phyloP scores from a whole-genome alignment of 2,797 vertebrate genomes.

The Manis crassicaudata region DNA sequence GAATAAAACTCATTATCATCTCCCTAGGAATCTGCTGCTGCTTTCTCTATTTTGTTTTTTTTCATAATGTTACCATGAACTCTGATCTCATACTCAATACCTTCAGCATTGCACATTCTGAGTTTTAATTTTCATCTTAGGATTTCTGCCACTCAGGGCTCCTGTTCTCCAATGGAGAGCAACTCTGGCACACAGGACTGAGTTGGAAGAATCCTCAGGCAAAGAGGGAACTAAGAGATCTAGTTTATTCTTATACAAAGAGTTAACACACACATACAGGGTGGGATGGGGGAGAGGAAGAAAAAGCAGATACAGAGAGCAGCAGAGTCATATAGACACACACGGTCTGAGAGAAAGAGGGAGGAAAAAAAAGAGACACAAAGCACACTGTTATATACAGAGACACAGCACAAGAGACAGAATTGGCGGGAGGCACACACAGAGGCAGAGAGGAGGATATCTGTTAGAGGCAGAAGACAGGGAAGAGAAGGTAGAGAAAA shows the following conservation, averaged over 20 bases:
- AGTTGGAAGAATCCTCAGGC: background rate
- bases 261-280: background rate
- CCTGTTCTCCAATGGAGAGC: background rate
- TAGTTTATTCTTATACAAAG: background rate
- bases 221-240: background rate
- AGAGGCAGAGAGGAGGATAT: background rate
- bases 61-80: too few relatives aligned
- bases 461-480: background rate
- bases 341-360: background rate
- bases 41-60: background rate
- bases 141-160: background rate
- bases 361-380: background rate
- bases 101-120: background rate
- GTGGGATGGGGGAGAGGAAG: background rate
- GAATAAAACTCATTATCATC: background rate
- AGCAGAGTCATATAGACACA: background rate
- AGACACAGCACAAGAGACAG: background rate
- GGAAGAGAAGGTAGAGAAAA: background rate
- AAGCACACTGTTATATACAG: background rate
- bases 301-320: background rate
- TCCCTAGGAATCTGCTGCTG: background rate
- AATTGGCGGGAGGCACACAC: background rate
- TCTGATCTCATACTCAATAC: background rate
- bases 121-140: background rate
- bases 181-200: background rate